Base-by-base conservation (phyloP, 2,797 vertebrate genomes). In the Neomorphus geoffroyi region DNA sequence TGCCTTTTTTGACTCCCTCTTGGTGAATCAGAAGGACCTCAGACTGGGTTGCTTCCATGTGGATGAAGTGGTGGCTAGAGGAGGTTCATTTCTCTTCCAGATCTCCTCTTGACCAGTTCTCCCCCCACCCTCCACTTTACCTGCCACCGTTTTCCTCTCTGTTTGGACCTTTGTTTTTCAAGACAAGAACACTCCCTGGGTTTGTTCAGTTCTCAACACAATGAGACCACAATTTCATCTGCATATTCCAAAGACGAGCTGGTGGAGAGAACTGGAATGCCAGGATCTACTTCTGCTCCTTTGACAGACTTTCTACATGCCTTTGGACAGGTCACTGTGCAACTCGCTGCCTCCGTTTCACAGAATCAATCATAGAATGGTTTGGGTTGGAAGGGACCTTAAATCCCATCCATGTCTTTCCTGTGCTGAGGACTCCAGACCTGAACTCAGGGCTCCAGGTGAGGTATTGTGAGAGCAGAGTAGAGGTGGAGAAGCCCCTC, bases 231-330 rank as follows among this genome's bases (percentile, higher is more conserved):
- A 50, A 8, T 23, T 37, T 43, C 66, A 39, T 23, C 13, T 4
- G 24, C 1, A 2, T 11, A 28, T 13, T 53, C 58, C n/a, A n/a
- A n/a, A 35, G 43, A 58, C 65, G 61, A 77, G 30, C 30, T 39
- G 32, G 14, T 35, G 41, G 50, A 75, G 58, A 26, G 46, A 48
- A 24, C 17, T 19, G 13, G 43, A 13, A 16, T 1, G 3, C 39
- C 50, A 53, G 28, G 18, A 62, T 45, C 39, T 57, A 43, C 15
- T 80, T 18, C 48, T 57, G 43, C 13, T 77, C 15, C 48, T 53
- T 70, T 58, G 3, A 6, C 54, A 30, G 22, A 2, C 11, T 62
- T 35, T 12, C 22, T 13, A 0, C 7, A 1, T 24, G 17, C 7
- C 41, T 64, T 80, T 45, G 58, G 64, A 30, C 18, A 35, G 56